phyloP scores from a whole-genome alignment of 1,140 invertebrate genomes.

The Asbolus verrucosus region DNA sequence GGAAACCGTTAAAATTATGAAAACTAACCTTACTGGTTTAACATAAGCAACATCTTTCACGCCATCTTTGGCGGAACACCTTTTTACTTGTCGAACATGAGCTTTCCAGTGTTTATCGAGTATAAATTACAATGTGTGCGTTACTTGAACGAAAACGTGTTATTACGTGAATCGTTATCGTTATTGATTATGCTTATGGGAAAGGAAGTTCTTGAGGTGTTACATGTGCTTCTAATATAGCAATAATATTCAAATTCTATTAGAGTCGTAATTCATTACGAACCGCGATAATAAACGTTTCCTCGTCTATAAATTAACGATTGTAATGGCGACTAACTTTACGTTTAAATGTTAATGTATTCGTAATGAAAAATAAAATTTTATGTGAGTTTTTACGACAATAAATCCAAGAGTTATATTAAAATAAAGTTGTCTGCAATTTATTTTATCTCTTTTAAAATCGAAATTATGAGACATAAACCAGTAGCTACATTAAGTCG shows the following conservation, averaged over 20 bases:
- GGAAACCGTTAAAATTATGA: no score
- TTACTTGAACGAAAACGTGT: no score
- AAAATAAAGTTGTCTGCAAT: slow-evolving; percentile 60
- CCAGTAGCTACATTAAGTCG: slow-evolving; percentile 58
- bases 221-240: slow-evolving; percentile 17
- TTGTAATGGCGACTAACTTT: slow-evolving; percentile 38
- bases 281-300: slow-evolving; percentile 47
- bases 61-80: no score
- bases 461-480: slow-evolving; percentile 61
- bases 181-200: background rate
- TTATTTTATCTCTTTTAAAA: slow-evolving; percentile 62
- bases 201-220: background rate
- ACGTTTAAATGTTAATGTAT: slow-evolving; percentile 50
- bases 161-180: background rate
- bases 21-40: no score
- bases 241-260: slow-evolving; percentile 29
- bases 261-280: slow-evolving; percentile 40
- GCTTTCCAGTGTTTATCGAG: no score
- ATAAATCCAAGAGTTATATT: slow-evolving; percentile 45
- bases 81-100: no score
- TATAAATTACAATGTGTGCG: no score
- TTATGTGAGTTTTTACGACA: slow-evolving; percentile 33
- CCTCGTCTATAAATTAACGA: slow-evolving; percentile 46
- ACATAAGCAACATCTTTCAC: no score
- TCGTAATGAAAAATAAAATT: slow-evolving; percentile 48